A percentile compares a stretch with the other conserved stretches of the same genome.
These are phyloP conservation scores for Sapayoa aenigma DNA, from an alignment of 2,113 vertebrate genomes.

Conservation along the genomic window DNA sequence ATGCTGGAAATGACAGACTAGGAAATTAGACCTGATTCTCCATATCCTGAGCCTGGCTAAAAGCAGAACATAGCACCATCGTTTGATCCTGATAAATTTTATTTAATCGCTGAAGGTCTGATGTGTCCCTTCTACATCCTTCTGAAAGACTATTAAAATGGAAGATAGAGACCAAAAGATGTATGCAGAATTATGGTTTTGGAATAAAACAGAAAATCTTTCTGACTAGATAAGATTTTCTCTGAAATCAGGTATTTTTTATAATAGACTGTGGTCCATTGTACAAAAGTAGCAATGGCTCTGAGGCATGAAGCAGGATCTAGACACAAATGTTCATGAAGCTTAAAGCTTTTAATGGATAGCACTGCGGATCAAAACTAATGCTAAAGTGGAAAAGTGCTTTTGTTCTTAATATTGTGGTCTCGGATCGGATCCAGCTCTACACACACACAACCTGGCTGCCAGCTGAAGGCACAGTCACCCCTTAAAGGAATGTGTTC, in stretches of 20 bases:
- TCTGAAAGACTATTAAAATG: not conserved
- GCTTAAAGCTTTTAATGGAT: not conserved
- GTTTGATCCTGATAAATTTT: not conserved
- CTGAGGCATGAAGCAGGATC: not conserved
- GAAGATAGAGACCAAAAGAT: not conserved
- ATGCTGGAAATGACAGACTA: not conserved
- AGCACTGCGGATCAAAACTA: not conserved
- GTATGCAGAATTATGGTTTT: not conserved
- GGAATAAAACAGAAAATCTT: not conserved
- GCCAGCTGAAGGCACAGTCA: not conserved
- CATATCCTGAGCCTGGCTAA: not conserved
- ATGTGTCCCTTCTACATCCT: not conserved
- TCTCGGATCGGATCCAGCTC: not conserved
- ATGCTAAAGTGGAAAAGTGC: not conserved
- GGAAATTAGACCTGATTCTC: not conserved
- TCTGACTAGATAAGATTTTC: not conserved
- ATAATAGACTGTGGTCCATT: not conserved
- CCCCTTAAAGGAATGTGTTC: not conserved
- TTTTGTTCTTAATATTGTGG: not conserved
- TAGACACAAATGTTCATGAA: not conserved
- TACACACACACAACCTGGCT: rapidly evolving
- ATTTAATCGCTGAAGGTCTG: not conserved
- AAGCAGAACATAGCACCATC: not conserved
- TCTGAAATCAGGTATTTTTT: not conserved
- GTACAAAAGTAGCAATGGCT: not conserved